Base-by-base conservation (phyloP, 2,888 invertebrate species). In the Leptopilina syphax region DNA sequence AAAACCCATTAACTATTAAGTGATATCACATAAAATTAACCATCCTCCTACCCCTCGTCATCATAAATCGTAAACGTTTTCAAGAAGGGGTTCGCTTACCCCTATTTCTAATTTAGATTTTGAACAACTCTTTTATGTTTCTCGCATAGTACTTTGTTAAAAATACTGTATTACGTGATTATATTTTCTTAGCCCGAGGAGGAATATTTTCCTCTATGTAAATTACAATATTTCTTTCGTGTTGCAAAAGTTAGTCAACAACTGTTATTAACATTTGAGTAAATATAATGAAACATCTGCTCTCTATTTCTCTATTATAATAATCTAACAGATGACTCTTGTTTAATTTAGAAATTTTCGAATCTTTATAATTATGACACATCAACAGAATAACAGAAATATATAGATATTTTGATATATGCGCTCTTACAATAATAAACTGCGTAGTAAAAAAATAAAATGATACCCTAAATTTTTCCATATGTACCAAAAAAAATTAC, bases 231-330 rank as follows among this genome's bases (percentile, higher is more conserved):
- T 50, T 50, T 50, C 63, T 24, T 63, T 63, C n/a, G 7, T 63
- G 63, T 63, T 7, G 63, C 18, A n/a, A 60, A 60, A 63, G 63
- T 34, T 63, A 63, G 63, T 24, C 63, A 63, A 63, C 63, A 63
- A 63, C 63, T 63, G 63, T 63, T 63, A 63, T 63, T 63, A 63
- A 63, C 63, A 63, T 63, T 63, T 63, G 63, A 63, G 63, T 63
- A 63, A 63, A 63, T 63, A 63, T 18, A n/a, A 60, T 18, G n/a
- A 24, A 63, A 63, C 63, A 63, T 63, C 63, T 63, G 63, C 24
- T 63, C 8, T 24, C 34, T 34, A 3, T n/a, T 24, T 24, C 7
- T 44, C 7, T 44, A 44, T 8, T 44, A 6, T 24, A 63, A 63
- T 63, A 63, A 63, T 63, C 63, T 63, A 63, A 24, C 63, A 63